These are phyloP conservation scores for Andrena flavipes DNA, from an alignment of 2,888 invertebrate genomes.

Conservation along the genomic window DNA sequence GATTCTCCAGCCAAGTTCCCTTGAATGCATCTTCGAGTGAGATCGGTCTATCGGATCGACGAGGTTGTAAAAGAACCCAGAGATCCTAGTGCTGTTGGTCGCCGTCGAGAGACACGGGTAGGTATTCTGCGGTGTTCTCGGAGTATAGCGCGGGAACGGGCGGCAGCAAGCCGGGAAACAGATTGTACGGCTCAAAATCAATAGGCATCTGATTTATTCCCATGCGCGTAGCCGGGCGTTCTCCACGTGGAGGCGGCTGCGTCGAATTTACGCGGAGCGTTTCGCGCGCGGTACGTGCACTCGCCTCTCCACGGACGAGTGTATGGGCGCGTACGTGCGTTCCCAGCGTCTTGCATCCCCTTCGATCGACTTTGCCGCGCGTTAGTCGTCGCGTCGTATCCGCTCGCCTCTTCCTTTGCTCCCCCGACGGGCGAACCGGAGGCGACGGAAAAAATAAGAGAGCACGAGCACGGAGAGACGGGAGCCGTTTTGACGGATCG, in stretches of 20 bases:
- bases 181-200: constrained; percentile 76
- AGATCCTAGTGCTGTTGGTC: background rate
- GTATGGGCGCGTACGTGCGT: constrained; percentile 3
- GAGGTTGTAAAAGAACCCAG: background rate
- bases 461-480: constrained; percentile 18
- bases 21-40: background rate
- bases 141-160: constrained; percentile 18
- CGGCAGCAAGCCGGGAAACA: constrained; percentile 59
- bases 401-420: too few relatives aligned
- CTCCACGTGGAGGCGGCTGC: constrained; percentile 48
- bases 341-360: constrained; percentile 4
- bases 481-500: constrained; percentile 68
- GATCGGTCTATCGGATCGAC: background rate
- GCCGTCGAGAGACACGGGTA: background rate
- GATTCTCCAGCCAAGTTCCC: background rate
- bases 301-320: background rate
- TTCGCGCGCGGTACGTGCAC: constrained; percentile 19
- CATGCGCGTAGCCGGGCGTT: constrained; percentile 60
- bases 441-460: constrained; percentile 28
- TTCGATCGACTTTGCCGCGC: constrained; percentile 20
- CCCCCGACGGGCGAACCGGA: constrained; percentile 10
- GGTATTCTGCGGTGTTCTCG: constrained; percentile 39
- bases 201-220: constrained; percentile 76
- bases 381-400: background rate
- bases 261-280: constrained; percentile 53